A percentile compares a stretch with the other conserved stretches of the same genome.
Evolutionary conservation across 1,140 invertebrate species (phyloP).

Genomic region (Hylaeus anthracinus): DNA sequence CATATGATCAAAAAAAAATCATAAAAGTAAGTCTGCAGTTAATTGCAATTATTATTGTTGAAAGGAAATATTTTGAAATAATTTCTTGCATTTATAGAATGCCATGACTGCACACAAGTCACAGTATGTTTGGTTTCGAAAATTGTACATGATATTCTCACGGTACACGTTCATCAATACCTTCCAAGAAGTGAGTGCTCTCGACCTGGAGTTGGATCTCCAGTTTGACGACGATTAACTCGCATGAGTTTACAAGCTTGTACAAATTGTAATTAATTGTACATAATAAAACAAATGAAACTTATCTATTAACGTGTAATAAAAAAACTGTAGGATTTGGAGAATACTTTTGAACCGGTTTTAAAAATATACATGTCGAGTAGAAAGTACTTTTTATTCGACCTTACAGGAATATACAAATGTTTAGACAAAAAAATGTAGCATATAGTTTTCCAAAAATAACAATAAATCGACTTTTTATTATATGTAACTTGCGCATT

Average conservation of each 20-base stretch:
- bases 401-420: constrained; percentile 53
- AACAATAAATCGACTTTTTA: constrained; percentile 46
- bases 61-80: not conserved
- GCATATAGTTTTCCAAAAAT: not conserved
- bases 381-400: constrained; percentile 58
- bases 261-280: constrained; percentile 66
- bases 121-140: constrained; percentile 96
- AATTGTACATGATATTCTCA: constrained; percentile 94
- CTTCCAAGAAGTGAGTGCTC: constrained; percentile 85
- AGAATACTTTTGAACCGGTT: constrained; percentile 24
- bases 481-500: constrained; percentile 22
- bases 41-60: not conserved
- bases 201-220: constrained; percentile 88
- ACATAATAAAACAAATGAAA: constrained; percentile 38
- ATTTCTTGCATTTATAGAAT: constrained; percentile 75
- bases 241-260: constrained; percentile 18
- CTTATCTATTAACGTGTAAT: constrained; percentile 39
- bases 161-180: constrained; percentile 95
- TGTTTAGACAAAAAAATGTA: constrained; percentile 38
- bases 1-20: constrained; percentile 74
- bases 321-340: constrained; percentile 3
- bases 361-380: constrained; percentile 22
- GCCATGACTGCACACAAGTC: constrained; percentile 93
- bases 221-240: constrained; percentile 84
- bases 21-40: constrained; percentile 70